Conservation (phyloP, 2,113 vertebrate species). For the Bostrychus sinensis region DNA sequence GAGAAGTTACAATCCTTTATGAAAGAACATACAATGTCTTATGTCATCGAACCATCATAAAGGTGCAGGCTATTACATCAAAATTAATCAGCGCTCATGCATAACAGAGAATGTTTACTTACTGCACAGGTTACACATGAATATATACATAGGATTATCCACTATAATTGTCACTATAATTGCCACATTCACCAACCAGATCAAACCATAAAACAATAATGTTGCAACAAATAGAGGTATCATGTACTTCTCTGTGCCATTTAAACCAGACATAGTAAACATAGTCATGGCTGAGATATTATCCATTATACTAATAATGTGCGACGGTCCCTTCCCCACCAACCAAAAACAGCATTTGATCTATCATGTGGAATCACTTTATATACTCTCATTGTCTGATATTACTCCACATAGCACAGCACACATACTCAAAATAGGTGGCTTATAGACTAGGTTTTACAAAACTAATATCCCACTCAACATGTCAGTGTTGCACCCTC, state of each 20-base stretch:
- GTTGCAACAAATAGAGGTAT: constrained; percentile 35
- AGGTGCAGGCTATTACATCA: no score
- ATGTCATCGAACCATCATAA: no score
- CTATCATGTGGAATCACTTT: not conserved
- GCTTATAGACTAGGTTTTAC: no score
- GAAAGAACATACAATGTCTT: no score
- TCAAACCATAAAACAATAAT: constrained; percentile 51
- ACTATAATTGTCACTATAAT: constrained; percentile 36
- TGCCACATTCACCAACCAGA: constrained; percentile 39
- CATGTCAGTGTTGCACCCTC: no score
- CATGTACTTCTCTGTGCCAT: constrained; percentile 13
- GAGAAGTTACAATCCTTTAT: no score
- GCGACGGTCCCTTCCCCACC: no score
- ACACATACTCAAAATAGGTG: no score
- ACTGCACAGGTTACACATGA: constrained; percentile 54
- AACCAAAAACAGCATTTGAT: not conserved
- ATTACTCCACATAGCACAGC: not conserved
- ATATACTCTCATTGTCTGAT: not conserved
- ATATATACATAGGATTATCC: constrained; percentile 58
- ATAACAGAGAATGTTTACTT: no score
- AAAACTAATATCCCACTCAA: no score
- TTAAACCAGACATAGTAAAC: constrained; percentile 49
- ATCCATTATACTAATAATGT: constrained; percentile 17
- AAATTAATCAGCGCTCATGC: no score
- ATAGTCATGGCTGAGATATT: constrained; percentile 39